Evolutionary conservation across 2,113 vertebrate species (phyloP), one percentile per base, ranked within the genome.

Genomic region (Marmota flaviventris): DNA sequence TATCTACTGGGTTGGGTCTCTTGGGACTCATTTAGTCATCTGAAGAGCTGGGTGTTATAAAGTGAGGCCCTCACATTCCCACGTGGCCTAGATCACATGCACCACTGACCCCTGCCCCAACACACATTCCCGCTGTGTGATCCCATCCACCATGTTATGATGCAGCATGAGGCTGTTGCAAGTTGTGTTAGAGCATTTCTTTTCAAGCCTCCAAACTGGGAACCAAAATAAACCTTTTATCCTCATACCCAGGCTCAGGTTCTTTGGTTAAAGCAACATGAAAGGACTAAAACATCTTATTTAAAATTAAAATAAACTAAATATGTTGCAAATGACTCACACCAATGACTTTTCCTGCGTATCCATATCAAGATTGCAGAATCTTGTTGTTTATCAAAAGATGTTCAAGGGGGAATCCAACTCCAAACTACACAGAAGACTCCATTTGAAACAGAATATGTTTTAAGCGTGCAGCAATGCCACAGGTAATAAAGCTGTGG

Each of bases 301-400:
- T 97, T 97, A 96, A 97, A 98, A 98, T 98, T 97, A 97, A 98
- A 98, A 98, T 97, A 98, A 98, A 96, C 96, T 85, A 95, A 88
- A 92, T 86, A 98, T 98, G 98, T 77, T 98, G 98, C 97, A 97
- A 98, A 98, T 97, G 94, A 98, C 98, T 98, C 97, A 98, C 98
- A 98, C 98, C 96, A 98, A 98, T 97, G 39, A 58, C 77, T 58
- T 72, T 98, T 89, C 89, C 89, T 63, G 61, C 94, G 97, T 98
- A 98, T 96, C 51, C 51, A 98, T 96, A 84, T 93, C 97, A 97
- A 72, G 97, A 98, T 98, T 96, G 98, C 94, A 97, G 96, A 95
- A 98, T 97, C 98, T 97, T 98, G 95, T 97, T 98, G 95, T 96
- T 98, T 87, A 86, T 79, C 42, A 92, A 97, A 98, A 97, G 92